Evolutionary conservation across 2,888 invertebrate species (phyloP), one percentile per base, ranked within the genome.

Genomic region (Drosophila rellima): DNA sequence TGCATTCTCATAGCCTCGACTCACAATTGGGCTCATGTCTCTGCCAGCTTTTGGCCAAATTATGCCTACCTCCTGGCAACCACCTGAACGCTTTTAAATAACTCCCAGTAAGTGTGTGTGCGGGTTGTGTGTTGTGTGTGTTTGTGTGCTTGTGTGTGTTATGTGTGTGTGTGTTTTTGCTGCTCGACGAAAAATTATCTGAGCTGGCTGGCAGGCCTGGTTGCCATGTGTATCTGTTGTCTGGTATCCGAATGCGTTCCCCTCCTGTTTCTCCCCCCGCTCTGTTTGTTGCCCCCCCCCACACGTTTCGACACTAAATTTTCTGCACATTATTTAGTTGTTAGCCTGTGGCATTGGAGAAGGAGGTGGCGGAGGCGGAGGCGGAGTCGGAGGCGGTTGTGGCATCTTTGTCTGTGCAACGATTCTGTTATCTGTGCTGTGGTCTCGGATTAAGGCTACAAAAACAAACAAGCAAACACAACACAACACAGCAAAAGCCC

Each of bases 311-410:
- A 48, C 83, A 82, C 70, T 82, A 88, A 80, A 84, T 86, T 86
- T 86, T 59, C 57, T 67, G 87, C 83, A 86, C 89, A 88, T 86
- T 84, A 84, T 84, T 88, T 88, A 84, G 87, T 80, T 84, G 87
- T 88, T 86, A 78, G 80, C 40, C 33, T 42, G 54, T 44, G 15
- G 35, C 26, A 15, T 15, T 26, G 42, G 35, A 15, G 26, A 8
- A 5, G 50, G 54, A 39, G 42, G 26, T 54, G 31, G 5, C 5
- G 31, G 10, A 3, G 55, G 44, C 55, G 61, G 26, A 7, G 7
- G n/a, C n/a, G n/a, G n/a, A n/a, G n/a, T n/a, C n/a, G n/a, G 26
- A 7, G 7, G 7, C 26, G 2, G 26, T 59, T 65, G 42, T 61
- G 74, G 51, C 55, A 61, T 79, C 80, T 79, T 75, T 78, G 79